phyloP scores from a whole-genome alignment of 1,140 invertebrate genomes.

The Laupala kohalensis region DNA sequence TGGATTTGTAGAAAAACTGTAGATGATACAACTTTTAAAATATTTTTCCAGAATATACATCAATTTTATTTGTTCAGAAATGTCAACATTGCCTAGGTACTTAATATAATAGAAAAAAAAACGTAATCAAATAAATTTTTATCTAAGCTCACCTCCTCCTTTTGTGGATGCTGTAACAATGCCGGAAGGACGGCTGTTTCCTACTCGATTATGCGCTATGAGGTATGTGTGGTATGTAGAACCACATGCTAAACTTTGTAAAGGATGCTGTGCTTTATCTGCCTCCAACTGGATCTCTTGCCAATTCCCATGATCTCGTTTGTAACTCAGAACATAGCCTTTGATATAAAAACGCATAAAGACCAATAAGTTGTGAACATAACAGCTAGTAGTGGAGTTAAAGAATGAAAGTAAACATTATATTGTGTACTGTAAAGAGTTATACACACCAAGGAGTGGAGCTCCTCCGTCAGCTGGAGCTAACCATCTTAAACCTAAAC shows the following conservation, averaged over 20 bases:
- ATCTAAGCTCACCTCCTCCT: constrained; percentile 31
- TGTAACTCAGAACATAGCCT: constrained; percentile 53
- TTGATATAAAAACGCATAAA: not conserved
- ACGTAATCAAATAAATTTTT: too few species aligned
- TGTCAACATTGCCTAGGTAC: too few species aligned
- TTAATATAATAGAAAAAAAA: too few species aligned
- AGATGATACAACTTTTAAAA: too few species aligned
- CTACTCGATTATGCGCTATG: constrained; percentile 56
- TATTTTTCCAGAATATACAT: too few species aligned
- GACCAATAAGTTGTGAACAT: too few species aligned
- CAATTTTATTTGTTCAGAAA: too few species aligned
- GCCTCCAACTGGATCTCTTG: constrained; percentile 46
- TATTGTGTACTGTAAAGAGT: not conserved
- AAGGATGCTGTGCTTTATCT: constrained; percentile 48
- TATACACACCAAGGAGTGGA: constrained; percentile 32
- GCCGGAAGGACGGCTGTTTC: constrained; percentile 41
- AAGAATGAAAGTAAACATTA: not conserved
- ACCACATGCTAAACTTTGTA: constrained; percentile 62
- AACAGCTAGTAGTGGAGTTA: too few species aligned
- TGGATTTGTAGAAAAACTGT: too few species aligned
- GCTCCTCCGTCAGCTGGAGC: constrained; percentile 16
- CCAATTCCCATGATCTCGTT: constrained; percentile 46
- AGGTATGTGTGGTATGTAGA: constrained; percentile 54
- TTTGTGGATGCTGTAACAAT: constrained; percentile 26
- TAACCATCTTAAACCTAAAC: constrained; percentile 15